Evolutionary conservation across 2,888 invertebrate species (phyloP), one percentile per base, ranked within the genome.

Genomic region (Aphidius colemani): DNA sequence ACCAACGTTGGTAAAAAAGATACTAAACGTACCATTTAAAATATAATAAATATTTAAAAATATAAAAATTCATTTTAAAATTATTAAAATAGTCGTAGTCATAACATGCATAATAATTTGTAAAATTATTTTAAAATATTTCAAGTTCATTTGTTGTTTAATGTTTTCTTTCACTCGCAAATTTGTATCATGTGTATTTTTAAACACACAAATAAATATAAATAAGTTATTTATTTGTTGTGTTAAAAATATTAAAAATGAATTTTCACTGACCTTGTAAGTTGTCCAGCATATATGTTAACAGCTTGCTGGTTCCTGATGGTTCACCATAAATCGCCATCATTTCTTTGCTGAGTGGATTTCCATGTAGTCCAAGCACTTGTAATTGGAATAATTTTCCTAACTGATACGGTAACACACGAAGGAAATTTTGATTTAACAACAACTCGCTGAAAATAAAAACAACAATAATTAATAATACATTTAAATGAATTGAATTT

Each of bases 311-410:
- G 53, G 96, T 96, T 61, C 98, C 98, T 83, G 96, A 95, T 75
- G 90, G 90, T 84, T 97, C 97, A 82, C 92, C 93, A 85, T 96
- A 97, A 71, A 97, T 88, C 69, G 91, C 89, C 83, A 95, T 87
- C 83, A 97, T 91, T 82, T 98, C 97, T 83, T 94, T 94, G 78
- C 92, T 91, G 70, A 98, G 87, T 49, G 97, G 98, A 86, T 98
- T 98, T 39, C 96, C 97, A 79, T 93, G 91, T 74, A 95, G 87
- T 79, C 96, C 96, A 72, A 99, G 87, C 78, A 93, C 89, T 84
- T 96, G 94, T 70, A 99, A 88, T 85, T 98, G 95, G 85, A 98
- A 99, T 75, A 98, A 88, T 85, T 96, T 96, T 74, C 99, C 99
- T 75, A 99, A 87, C 85, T 98, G 98, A 84, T 94, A 97, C 4